Base-by-base conservation (phyloP, 2,888 invertebrate species). In the Blastobasis adustella region DNA sequence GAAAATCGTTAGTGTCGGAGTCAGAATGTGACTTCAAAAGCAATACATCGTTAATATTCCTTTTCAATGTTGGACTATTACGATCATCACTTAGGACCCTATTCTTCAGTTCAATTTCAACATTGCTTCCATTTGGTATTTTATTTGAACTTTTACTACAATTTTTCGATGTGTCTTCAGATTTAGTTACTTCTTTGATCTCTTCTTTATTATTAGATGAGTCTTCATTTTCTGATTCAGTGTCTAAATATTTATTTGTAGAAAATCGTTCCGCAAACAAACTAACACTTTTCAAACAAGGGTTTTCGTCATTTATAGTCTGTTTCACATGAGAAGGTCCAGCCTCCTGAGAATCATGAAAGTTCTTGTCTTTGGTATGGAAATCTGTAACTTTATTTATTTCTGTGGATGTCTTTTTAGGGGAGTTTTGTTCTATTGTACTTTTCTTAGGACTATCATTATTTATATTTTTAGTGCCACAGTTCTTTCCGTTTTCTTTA, bases 221-320 rank as follows among this genome's bases (percentile, higher is more conserved):
- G 10, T 65, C 67, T 45, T 60, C 59, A 39, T 68, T 69, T 55
- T 71, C 70, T 10, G 67, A 67, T 43, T 76, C 76, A 1, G 73
- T 74, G 50, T 75, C 70, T 43, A 56, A 65, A 45, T 71, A 75
- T 58, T 71, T 71, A 2, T 56, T 55, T 37, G 62, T 65, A 37
- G 73, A 71, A 45, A 78, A 76, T 53, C 76, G 71, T 58, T 81
- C 79, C 37, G 67, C 77, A 63, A 66, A 83, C 39, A 84, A 63
- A 60, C 76, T 85, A 7, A 83, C 75, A 59, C 76, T 83, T 63
- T 79, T 68, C 23, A 82, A 67, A 56, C 83, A 83, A 4, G 79
- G 80, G 47, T 84, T 85, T 52, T 47, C 54, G 10, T 42, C 42
- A 36, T 6, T 9, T 37, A 42, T 43, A 10, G 37, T 37, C 10